Evolutionary conservation across 2,113 vertebrate genomes (phyloP).

Genomic region (Budorcas taxicolor): DNA sequence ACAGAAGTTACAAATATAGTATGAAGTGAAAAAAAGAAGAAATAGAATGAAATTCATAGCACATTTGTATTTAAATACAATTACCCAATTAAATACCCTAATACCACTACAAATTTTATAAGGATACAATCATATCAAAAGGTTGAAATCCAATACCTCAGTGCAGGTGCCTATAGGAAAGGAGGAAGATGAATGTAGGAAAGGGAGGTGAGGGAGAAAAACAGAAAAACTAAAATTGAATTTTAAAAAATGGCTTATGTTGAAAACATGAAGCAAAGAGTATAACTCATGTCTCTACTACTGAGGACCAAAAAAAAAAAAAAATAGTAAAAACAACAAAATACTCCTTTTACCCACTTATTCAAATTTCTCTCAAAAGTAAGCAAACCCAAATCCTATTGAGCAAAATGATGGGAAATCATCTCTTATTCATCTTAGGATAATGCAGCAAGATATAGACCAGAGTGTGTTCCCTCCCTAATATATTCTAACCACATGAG

Average conservation of each 20-base stretch:
- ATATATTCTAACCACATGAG: not conserved
- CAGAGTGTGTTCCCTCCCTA: not conserved
- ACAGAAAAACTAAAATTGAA: not conserved
- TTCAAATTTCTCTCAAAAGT: not conserved
- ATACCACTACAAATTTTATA: not conserved
- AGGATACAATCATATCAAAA: not conserved
- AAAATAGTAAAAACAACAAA: not conserved
- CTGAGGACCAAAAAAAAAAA: not conserved
- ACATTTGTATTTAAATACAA: not conserved
- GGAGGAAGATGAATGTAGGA: not conserved
- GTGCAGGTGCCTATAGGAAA: not conserved
- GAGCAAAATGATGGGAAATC: not conserved
- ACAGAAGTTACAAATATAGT: not conserved
- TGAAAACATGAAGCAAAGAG: not conserved
- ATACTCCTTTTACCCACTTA: not conserved
- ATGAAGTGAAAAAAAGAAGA: not conserved
- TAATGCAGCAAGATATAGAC: not conserved
- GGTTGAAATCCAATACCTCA: not conserved
- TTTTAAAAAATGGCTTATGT: not conserved
- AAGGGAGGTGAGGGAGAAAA: fast-evolving
- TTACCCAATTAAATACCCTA: not conserved
- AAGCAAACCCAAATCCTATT: not conserved
- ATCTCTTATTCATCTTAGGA: not conserved
- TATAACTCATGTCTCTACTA: not conserved
- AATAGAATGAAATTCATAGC: not conserved